Base-by-base conservation (phyloP, 2,113 vertebrate species). In the Phainopepla nitens region DNA sequence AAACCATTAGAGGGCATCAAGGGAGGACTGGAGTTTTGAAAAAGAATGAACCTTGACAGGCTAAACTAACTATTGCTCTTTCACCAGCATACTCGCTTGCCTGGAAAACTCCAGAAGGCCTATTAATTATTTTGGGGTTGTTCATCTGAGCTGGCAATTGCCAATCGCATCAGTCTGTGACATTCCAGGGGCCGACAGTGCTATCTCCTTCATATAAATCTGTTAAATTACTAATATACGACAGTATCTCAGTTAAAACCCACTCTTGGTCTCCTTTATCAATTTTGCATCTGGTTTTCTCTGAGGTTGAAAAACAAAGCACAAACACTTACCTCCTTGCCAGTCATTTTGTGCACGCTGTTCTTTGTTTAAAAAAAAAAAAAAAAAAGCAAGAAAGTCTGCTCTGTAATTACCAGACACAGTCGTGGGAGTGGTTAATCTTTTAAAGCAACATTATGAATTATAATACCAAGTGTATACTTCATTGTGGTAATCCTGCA, bases 401-500 rank as follows among this genome's bases (percentile, higher is more conserved):
- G 90, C 92, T 90, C 86, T 94, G 87, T 96, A 96, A 96, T 97
- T 96, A 94, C 92, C 91, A 96, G 97, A 94, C 89, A 83, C 87
- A 96, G 90, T 95, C 25, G 66, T 95, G 94, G 96, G 97, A 97
- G 96, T 97, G 97, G 97, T 97, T 97, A 96, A 97, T 97, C 97
- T 97, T 97, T 97, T 97, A 97, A 97, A 97, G 96, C 95, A 97
- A 97, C 96, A 97, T 96, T 97, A 97, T 97, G 96, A 97, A 97
- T 97, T 97, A 95, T 96, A 97, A 97, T 97, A 97, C 95, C 94
- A 97, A 97, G 95, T 96, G 95, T 95, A 97, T 96, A 96, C 97
- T 97, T 96, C 95, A 96, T 88, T 75, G 58, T 96, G 95, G 89
- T 97, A 97, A 97, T 97, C 97, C 94, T 94, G 80, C 91, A 96